Evolutionary conservation across 1,140 invertebrate species (phyloP).

Genomic region (Danaus plexippus): DNA sequence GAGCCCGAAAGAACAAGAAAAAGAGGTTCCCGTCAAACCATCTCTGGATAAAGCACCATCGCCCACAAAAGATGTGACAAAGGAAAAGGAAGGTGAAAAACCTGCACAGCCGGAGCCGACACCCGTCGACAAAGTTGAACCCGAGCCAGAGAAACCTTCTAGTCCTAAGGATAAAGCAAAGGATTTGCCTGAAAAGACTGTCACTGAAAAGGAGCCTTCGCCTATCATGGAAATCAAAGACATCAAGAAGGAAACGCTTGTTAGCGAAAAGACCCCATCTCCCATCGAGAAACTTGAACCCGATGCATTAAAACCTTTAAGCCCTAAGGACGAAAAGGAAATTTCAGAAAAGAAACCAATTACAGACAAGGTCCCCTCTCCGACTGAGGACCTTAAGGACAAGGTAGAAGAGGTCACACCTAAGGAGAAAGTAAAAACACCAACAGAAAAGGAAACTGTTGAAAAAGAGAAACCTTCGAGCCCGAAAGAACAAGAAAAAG

Average conservation of each 20-base stretch:
- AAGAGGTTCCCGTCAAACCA: no score
- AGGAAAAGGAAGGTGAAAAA: no score
- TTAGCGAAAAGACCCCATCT: not conserved
- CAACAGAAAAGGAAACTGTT: constrained; percentile 1
- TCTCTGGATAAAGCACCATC: not conserved
- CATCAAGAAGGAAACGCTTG: not conserved
- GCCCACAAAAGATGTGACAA: no score
- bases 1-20: no score
- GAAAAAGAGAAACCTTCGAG: constrained; percentile 12
- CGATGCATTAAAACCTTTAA: not conserved
- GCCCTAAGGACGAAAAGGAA: not conserved
- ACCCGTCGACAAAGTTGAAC: no score
- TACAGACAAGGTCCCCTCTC: not conserved
- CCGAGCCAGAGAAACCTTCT: no score
- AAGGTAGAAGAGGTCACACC: constrained; percentile 3
- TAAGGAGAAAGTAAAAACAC: constrained; percentile 12
- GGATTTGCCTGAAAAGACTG: no score
- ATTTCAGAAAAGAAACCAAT: constrained; percentile 1
- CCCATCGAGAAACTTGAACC: not conserved
- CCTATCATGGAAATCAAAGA: no score
- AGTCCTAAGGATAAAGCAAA: no score
- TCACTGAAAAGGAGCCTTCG: no score
- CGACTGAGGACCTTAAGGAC: not conserved
- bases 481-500: constrained; percentile 4
- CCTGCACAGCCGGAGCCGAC: no score